Conservation (phyloP, 1,140 invertebrate species). For the Drosophila triauraria region DNA sequence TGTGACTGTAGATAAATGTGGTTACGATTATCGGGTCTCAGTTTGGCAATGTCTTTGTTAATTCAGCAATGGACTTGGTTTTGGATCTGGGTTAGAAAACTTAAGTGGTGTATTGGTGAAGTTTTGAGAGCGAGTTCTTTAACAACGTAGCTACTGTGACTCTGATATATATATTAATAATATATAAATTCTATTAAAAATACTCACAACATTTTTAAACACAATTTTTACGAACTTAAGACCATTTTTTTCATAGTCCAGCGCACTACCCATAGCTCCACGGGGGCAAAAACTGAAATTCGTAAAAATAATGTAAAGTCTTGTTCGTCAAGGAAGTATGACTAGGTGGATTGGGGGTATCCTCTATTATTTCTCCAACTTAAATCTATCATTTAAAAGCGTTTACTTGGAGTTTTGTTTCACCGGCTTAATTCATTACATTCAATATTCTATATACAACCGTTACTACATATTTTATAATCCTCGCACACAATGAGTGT, state of each 20-base stretch:
- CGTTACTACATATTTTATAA: conserved; percentile 18
- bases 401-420: conserved; percentile 22
- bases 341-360: too few species aligned
- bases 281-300: too few species aligned
- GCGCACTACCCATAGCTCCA: too few species aligned
- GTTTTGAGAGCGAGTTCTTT: neutral
- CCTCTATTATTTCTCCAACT: too few species aligned
- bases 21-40: neutral
- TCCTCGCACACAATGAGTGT: conserved; percentile 20
- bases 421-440: conserved; percentile 13
- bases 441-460: conserved; percentile 2
- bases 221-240: too few species aligned
- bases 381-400: neutral
- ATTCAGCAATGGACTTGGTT: neutral
- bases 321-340: too few species aligned
- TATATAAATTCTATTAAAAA: too few species aligned
- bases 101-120: conserved; percentile 13
- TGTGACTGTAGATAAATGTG: conserved; percentile 89
- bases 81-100: neutral
- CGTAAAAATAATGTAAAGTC: too few species aligned
- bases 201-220: too few species aligned
- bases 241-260: too few species aligned
- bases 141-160: conserved; percentile 17
- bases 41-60: neutral
- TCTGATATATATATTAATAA: neutral